These are phyloP conservation scores for Drosophila tani DNA, from an alignment of 1,140 invertebrate genomes.

Conservation along the genomic window DNA sequence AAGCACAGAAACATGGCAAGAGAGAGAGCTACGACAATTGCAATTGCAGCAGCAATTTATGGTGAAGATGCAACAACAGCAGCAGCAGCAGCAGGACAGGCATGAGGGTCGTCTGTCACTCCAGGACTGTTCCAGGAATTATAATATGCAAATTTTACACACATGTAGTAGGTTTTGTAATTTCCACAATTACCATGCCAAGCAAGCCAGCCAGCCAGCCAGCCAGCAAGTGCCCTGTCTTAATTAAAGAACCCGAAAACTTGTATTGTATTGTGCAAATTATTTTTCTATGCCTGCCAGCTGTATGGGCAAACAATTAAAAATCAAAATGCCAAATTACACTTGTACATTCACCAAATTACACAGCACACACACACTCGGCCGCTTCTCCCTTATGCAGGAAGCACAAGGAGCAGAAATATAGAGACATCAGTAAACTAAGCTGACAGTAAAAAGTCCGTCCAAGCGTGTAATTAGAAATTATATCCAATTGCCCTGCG, in stretches of 20 bases:
- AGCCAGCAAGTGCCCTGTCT: constrained; percentile 32
- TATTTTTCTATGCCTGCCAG: constrained; percentile 71
- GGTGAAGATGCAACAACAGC: constrained; percentile 34
- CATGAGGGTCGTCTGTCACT: constrained; percentile 49
- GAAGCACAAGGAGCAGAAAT: constrained; percentile 44
- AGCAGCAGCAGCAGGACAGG: constrained; percentile 17
- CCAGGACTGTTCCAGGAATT: constrained; percentile 30
- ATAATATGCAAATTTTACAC: constrained; percentile 75
- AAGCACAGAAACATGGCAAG: not conserved
- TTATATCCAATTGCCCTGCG: constrained; percentile 83
- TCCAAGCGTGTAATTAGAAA: constrained; percentile 83
- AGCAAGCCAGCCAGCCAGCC: not conserved
- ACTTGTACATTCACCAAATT: constrained; percentile 80
- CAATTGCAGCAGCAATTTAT: constrained; percentile 73
- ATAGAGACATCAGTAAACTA: constrained; percentile 83
- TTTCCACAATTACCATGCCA: constrained; percentile 62
- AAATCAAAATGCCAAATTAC: constrained; percentile 83
- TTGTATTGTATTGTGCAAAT: constrained; percentile 58
- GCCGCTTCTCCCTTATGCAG: not conserved
- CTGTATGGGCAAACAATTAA: constrained; percentile 77
- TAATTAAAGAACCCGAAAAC: constrained; percentile 66
- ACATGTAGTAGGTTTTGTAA: constrained; percentile 61
- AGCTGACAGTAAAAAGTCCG: constrained; percentile 83
- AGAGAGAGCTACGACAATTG: constrained; percentile 56
- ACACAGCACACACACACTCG: constrained; percentile 55